Percentiles rank a stretch among this genome's conserved stretches.
Conservation (phyloP, 2,888 invertebrate species). For the Drosophila cyrtoloma region DNA sequence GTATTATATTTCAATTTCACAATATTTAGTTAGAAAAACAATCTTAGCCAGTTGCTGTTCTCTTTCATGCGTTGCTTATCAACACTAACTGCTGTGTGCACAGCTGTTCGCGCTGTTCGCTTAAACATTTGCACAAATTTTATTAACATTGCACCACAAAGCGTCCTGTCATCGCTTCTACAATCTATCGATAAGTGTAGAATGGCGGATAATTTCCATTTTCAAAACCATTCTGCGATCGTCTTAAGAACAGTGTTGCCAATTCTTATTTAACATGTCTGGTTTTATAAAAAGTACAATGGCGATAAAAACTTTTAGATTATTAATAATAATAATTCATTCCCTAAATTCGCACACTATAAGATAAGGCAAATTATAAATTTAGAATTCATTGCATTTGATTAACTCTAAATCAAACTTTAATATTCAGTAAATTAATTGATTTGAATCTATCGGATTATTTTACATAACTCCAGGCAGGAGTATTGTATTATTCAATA, state of each 20-base stretch:
- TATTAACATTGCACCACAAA: neutral
- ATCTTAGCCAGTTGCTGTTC: neutral
- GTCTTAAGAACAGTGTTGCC: neutral
- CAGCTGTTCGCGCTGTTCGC: neutral
- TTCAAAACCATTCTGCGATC: neutral
- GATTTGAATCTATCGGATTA: neutral
- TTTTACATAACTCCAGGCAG: neutral
- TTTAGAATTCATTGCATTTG: neutral
- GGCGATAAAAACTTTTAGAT: neutral
- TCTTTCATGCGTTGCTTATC: neutral
- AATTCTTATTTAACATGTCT: neutral
- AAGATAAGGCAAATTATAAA: neutral
- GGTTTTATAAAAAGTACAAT: neutral
- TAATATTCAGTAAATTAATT: neutral
- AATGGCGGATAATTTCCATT: neutral
- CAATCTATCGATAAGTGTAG: neutral
- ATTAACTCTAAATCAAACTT: neutral
- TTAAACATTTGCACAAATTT: neutral
- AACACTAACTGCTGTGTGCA: neutral
- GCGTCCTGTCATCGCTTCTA: neutral
- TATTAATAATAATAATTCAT: neutral
- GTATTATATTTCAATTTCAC: constrained; percentile 13
- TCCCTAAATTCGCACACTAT: neutral
- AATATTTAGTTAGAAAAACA: neutral
- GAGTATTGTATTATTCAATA: neutral